Evolutionary conservation across 1,140 invertebrate genomes (phyloP).

Genomic region (Adelges cooleyi): DNA sequence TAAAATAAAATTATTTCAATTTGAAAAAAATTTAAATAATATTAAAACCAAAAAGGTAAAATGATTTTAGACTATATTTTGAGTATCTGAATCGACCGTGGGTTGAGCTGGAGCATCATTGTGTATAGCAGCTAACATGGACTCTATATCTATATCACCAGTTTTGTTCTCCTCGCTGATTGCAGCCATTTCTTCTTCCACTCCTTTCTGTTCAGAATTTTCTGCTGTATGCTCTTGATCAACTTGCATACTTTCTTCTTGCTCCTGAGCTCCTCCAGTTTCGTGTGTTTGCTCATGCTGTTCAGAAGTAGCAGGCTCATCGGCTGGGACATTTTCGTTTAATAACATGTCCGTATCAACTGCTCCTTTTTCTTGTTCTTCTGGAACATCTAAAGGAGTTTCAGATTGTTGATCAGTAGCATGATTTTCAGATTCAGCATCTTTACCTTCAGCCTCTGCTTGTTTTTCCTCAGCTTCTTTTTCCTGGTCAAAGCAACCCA

Average conservation of each 20-base stretch:
- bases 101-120: constrained; percentile 20
- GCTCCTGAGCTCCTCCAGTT: neutral
- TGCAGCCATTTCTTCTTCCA: neutral
- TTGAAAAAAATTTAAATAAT: no score
- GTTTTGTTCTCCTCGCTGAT: neutral
- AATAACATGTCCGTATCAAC: constrained; percentile 2
- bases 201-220: neutral
- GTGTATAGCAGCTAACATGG: constrained; percentile 30
- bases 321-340: neutral
- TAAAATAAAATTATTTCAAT: no score
- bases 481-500: no score
- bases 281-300: neutral
- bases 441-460: neutral
- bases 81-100: no score
- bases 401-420: neutral
- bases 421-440: neutral
- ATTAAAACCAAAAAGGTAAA: no score
- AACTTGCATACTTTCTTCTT: neutral
- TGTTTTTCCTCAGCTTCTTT: neutral
- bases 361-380: neutral
- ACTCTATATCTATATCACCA: constrained; percentile 26
- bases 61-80: no score
- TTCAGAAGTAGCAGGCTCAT: neutral
- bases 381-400: neutral
- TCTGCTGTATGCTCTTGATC: neutral